Conservation (phyloP, 2,888 invertebrate species). For the Drosophila borealis region DNA sequence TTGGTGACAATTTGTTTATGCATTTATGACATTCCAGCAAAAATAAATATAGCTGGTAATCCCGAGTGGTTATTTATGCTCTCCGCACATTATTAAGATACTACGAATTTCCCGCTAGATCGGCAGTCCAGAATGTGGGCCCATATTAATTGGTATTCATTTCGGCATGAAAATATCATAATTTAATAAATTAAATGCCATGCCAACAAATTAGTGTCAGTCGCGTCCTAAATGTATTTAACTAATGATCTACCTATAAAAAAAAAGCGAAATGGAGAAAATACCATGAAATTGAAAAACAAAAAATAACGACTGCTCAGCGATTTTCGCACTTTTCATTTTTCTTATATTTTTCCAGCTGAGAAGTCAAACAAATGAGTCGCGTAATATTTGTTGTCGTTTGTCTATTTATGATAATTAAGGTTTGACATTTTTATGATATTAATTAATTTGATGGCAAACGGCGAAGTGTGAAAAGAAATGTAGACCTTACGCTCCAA, state of each 20-base stretch:
- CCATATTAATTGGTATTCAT: constrained; percentile 44
- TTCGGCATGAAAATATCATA: constrained; percentile 43
- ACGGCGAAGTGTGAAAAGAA: constrained; percentile 49
- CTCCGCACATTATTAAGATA: constrained; percentile 32
- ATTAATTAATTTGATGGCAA: constrained; percentile 77
- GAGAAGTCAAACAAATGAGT: constrained; percentile 54
- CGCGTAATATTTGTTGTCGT: constrained; percentile 77
- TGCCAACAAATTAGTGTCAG: constrained; percentile 71
- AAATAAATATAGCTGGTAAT: neutral
- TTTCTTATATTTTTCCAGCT: neutral
- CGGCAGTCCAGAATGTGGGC: neutral
- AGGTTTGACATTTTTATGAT: constrained; percentile 78
- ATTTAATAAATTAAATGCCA: constrained; percentile 60
- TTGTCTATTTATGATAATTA: constrained; percentile 78
- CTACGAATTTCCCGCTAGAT: constrained; percentile 14
- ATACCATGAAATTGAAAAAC: constrained; percentile 33
- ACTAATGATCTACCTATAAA: constrained; percentile 61
- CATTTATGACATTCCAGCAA: neutral
- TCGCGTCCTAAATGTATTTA: constrained; percentile 44
- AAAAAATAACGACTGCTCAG: neutral
- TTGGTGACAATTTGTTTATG: too few species aligned
- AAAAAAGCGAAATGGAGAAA: constrained; percentile 17
- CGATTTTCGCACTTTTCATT: constrained; percentile 40
- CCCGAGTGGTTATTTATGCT: constrained; percentile 31
- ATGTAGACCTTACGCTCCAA: constrained; percentile 25